A percentile compares a stretch with the other conserved stretches of the same genome.
These are phyloP conservation scores for Procambarus virginalis DNA, from an alignment of 1,140 invertebrate genomes.

Conservation along the genomic window DNA sequence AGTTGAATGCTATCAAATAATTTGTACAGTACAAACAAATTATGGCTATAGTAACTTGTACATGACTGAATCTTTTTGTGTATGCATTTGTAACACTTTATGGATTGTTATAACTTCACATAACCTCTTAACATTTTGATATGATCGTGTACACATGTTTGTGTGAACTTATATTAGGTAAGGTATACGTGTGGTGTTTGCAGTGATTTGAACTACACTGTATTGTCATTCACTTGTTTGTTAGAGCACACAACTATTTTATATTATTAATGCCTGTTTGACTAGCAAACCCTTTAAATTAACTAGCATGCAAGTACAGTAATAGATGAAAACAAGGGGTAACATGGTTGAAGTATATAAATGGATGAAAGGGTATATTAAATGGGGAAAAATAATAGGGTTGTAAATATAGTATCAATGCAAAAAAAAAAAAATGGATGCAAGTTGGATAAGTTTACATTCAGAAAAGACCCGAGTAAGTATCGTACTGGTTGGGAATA, in stretches of 20 bases:
- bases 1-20: neutral
- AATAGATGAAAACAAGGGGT: too few relatives aligned
- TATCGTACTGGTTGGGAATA: too few relatives aligned
- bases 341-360: too few relatives aligned
- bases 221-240: neutral
- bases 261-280: neutral
- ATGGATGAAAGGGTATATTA: too few relatives aligned
- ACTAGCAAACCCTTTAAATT: too few relatives aligned
- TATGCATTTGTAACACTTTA: neutral
- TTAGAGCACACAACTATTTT: neutral
- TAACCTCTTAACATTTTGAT: neutral
- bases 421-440: too few relatives aligned
- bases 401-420: too few relatives aligned
- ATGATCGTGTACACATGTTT: neutral
- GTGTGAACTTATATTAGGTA: neutral
- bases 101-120: neutral
- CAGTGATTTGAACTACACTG: neutral
- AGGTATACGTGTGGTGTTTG: neutral
- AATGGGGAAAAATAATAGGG: too few relatives aligned
- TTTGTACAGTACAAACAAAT: neutral
- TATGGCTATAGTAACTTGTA: neutral
- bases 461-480: too few relatives aligned
- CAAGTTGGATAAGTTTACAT: too few relatives aligned
- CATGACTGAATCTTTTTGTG: neutral
- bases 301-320: too few relatives aligned